Conservation (phyloP, 2,797 vertebrate genomes). For the Xiphophorus birchmanni region DNA sequence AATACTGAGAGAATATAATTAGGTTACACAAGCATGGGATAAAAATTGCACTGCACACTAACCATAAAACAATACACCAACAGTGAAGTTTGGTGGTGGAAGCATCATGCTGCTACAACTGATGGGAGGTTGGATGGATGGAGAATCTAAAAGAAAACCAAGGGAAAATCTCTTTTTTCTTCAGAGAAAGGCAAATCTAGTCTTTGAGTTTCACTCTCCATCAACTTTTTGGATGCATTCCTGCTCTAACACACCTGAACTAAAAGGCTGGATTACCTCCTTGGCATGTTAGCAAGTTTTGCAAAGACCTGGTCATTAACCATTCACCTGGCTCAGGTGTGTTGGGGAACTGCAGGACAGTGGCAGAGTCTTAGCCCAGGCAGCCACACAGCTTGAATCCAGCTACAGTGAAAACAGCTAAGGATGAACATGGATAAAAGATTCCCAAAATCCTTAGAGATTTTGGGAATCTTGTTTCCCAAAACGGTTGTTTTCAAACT, state of each 20-base stretch:
- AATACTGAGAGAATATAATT: not conserved
- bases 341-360: not conserved
- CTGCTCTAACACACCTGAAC: not conserved
- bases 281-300: not conserved
- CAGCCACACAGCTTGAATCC: not conserved
- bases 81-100: not conserved
- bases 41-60: not conserved
- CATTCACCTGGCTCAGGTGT: not conserved
- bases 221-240: not conserved
- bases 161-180: not conserved
- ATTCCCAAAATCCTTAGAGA: not conserved
- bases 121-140: not conserved
- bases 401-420: not conserved
- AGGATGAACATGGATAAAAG: not conserved
- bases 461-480: not conserved
- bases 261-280: not conserved
- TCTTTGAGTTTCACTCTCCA: not conserved
- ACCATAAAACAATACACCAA: not conserved
- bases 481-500: not conserved
- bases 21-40: not conserved
- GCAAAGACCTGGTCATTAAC: not conserved
- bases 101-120: not conserved
- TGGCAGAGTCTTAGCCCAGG: not conserved
- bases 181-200: not conserved
- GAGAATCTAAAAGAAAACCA: not conserved